phyloP scores from a whole-genome alignment of 2,888 invertebrate genomes.

The Branchellion lobata region DNA sequence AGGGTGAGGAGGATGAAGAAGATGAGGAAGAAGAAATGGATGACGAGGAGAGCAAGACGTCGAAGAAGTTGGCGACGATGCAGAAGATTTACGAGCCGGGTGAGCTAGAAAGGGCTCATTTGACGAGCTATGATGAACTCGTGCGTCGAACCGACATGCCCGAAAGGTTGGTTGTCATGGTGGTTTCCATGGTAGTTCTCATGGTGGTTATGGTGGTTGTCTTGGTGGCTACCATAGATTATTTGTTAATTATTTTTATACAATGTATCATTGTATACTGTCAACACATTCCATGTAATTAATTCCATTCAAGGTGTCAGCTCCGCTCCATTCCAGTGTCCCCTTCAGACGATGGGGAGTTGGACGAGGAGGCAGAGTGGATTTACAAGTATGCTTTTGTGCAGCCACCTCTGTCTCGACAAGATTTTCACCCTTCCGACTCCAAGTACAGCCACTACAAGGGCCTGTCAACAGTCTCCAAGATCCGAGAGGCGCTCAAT shows the following conservation, averaged over 20 bases:
- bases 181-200: background rate
- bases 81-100: constrained; percentile 82
- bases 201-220: background rate
- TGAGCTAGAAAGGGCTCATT: constrained; percentile 91
- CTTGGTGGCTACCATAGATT: no score
- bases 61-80: constrained; percentile 50
- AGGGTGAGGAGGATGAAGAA: constrained; percentile 56
- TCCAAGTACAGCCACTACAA: constrained; percentile 19
- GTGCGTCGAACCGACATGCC: constrained; percentile 65
- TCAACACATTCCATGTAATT: no score
- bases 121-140: constrained; percentile 90
- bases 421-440: background rate
- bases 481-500: constrained; percentile 88
- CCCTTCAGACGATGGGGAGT: constrained; percentile 69
- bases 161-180: constrained; percentile 58
- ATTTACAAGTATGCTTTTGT: constrained; percentile 70
- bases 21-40: constrained; percentile 51
- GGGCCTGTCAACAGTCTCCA: constrained; percentile 63
- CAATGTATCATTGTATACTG: no score
- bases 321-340: constrained; percentile 83
- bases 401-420: constrained; percentile 39
- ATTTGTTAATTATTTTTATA: no score
- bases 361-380: constrained; percentile 95
- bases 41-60: constrained; percentile 54
- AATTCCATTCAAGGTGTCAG: constrained; percentile 65